Evolutionary conservation across 2,113 vertebrate genomes (phyloP), one percentile per base, ranked within the genome.

Genomic region (Tachysurus fulvidraco): DNA sequence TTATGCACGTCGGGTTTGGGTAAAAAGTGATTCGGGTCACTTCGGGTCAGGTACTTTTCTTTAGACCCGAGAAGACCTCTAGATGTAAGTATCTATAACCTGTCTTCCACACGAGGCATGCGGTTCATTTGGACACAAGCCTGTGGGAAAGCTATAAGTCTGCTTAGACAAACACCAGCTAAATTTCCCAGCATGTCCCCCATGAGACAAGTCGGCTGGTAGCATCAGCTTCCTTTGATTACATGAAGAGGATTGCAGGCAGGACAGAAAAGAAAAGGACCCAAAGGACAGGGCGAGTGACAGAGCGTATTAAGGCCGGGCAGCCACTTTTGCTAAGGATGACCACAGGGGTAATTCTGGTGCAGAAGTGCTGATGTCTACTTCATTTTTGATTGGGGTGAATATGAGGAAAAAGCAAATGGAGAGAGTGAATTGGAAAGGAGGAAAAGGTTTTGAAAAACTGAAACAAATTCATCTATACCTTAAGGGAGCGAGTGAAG

Each of bases 201-300:
- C 2, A 50, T 64, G 84, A 85, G 84, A 74, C 86, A 59, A 30
- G 74, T 81, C 28, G 86, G 84, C 83, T 85, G 83, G 83, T 36
- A 67, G 84, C 84, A 85, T 84, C 88, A 88, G 87, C 80, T 87
- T 76, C 36, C 86, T 91, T 87, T 88, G 88, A 91, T 87, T 91
- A 89, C 81, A 65, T 79, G 81, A 60, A 65, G 77, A 85, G 52
- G 69, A 84, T 44, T 28, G 28, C 64, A 69, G 57, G 59, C 85
- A 55, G 85, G 69, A 77, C 52, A 3, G 60, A 79, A 81, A 84
- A 79, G 84, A 71, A 84, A 83, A 87, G 57, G 44, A 71, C 86
- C 71, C 82, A 59, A 36, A 91, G 86, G 89, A 90, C 55, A 82
- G 36, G 54, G 55, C 28, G 78, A 78, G 84, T 83, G 86, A 85